Percentiles rank a stretch among this genome's conserved stretches.
These are phyloP conservation scores for Trichonephila clavata DNA, from an alignment of 1,140 invertebrate species.

Conservation along the genomic window DNA sequence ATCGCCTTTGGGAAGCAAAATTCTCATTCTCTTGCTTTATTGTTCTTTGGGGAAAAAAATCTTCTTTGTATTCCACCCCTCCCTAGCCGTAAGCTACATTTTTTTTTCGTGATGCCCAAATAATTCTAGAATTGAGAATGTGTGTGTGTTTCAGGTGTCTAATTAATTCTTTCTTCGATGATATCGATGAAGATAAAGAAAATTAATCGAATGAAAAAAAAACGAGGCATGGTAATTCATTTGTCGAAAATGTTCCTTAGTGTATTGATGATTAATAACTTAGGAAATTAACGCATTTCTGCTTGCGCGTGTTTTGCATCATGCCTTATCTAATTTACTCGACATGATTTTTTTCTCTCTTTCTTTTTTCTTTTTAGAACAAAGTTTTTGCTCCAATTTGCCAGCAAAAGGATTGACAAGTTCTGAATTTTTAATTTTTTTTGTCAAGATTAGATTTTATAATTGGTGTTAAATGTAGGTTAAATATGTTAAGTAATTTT, in stretches of 20 bases:
- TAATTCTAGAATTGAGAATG: neutral
- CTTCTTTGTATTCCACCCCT: neutral
- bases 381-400: too few relatives aligned
- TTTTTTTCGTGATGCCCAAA: neutral
- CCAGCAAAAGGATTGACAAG: too few relatives aligned
- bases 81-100: neutral
- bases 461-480: too few relatives aligned
- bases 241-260: neutral
- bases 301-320: neutral
- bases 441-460: too few relatives aligned
- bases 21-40: neutral
- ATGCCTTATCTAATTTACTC: neutral
- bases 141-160: too few relatives aligned
- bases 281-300: neutral
- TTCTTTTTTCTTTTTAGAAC: too few relatives aligned
- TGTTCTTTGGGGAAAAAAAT: neutral
- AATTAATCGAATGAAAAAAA: neutral
- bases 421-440: too few relatives aligned
- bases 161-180: neutral
- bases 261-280: neutral
- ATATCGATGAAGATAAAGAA: neutral
- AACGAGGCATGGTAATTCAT: neutral
- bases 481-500: too few relatives aligned
- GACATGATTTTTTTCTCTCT: too few relatives aligned
- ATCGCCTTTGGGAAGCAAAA: neutral